These are phyloP conservation scores for Pseudochirops corinnae DNA, from an alignment of 2,797 vertebrate species.

Conservation along the genomic window DNA sequence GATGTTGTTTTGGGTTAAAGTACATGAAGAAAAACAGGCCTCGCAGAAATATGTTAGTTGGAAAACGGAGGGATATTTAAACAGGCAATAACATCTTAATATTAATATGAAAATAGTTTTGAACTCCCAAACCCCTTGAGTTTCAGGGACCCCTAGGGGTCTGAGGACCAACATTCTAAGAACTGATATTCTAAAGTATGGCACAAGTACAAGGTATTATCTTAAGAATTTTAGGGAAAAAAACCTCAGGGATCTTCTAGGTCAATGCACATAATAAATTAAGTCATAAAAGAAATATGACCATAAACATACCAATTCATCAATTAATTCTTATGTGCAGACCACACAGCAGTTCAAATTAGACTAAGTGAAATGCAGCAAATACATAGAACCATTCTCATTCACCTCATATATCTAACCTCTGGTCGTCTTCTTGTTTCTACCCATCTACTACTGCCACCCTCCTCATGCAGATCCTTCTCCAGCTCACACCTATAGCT, in stretches of 20 bases:
- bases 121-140: neutral
- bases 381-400: neutral
- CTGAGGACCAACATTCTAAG: neutral
- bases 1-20: neutral
- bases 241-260: neutral
- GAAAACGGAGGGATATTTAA: neutral
- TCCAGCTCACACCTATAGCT: neutral
- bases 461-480: neutral
- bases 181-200: neutral
- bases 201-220: neutral
- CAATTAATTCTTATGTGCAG: neutral
- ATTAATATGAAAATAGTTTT: neutral
- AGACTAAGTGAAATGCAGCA: neutral
- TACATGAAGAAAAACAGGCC: neutral
- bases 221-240: neutral
- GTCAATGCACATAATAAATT: neutral
- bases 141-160: neutral
- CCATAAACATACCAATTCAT: slow-evolving; percentile 10
- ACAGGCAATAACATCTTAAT: neutral
- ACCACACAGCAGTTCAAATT: neutral
- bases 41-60: neutral
- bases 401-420: neutral
- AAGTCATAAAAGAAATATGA: slow-evolving; percentile 13
- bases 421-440: neutral
- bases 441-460: neutral